A percentile compares a stretch with the other conserved stretches of the same genome.
Evolutionary conservation across 2,797 vertebrate genomes (phyloP).

Genomic region (Onychomys torridus): DNA sequence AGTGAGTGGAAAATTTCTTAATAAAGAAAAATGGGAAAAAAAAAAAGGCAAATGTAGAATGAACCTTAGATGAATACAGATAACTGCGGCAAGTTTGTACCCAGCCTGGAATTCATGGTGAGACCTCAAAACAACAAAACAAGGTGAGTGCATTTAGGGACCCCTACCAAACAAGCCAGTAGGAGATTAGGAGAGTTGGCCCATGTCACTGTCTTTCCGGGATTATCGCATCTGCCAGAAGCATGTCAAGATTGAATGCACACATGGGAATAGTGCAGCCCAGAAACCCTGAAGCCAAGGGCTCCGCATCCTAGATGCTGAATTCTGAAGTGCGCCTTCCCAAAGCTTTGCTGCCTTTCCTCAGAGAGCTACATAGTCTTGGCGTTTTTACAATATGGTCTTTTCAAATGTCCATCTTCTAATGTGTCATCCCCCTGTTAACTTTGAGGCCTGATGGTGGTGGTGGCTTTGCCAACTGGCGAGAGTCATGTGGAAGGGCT

Average conservation of each 20-base stretch:
- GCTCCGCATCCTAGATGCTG: background rate
- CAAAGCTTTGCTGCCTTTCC: background rate
- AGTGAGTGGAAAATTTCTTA: too few relatives aligned
- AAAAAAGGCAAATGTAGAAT: background rate
- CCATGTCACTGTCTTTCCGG: background rate
- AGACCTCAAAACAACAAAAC: background rate
- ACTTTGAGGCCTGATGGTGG: background rate
- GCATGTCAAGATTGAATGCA: background rate
- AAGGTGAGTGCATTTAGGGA: background rate
- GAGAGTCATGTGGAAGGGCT: background rate
- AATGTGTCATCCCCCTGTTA: background rate
- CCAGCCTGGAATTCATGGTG: background rate
- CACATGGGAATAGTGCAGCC: background rate
- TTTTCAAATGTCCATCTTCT: slow-evolving; percentile 11
- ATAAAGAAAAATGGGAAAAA: too few relatives aligned
- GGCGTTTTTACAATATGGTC: background rate
- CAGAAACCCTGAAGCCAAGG: background rate
- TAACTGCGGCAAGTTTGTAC: background rate
- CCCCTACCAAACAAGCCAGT: background rate
- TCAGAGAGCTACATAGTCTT: background rate
- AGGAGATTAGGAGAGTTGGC: slow-evolving; percentile 5
- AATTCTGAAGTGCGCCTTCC: background rate
- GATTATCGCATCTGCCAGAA: background rate
- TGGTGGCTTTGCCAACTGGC: background rate
- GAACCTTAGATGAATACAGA: background rate